phyloP scores from a whole-genome alignment of 2,888 invertebrate genomes.

The Limnephilus lunatus region DNA sequence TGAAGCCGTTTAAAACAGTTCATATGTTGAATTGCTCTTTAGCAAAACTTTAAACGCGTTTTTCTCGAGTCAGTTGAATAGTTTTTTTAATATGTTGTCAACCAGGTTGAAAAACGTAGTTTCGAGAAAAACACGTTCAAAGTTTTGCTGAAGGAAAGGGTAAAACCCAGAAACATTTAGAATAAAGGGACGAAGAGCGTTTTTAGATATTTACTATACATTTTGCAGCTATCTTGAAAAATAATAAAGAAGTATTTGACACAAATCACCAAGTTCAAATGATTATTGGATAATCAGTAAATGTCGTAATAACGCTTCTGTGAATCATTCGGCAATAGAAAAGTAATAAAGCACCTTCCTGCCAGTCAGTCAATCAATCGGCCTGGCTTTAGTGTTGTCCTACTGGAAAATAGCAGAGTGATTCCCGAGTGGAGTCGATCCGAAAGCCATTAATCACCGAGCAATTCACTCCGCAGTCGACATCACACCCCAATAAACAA shows the following conservation, averaged over 20 bases:
- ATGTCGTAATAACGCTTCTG: neutral
- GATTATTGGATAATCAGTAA: neutral
- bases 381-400: neutral
- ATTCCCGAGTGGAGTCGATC: conserved; percentile 9
- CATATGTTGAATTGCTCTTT: too few relatives aligned
- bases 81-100: too few relatives aligned
- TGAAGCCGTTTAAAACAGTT: too few relatives aligned
- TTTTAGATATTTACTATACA: too few relatives aligned
- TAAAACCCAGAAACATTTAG: too few relatives aligned
- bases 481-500: neutral
- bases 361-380: conserved; percentile 17
- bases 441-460: neutral
- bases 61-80: too few relatives aligned
- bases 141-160: too few relatives aligned
- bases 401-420: neutral
- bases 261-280: neutral
- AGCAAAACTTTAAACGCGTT: too few relatives aligned
- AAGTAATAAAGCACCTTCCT: neutral
- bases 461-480: neutral
- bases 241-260: neutral
- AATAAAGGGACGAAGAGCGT: too few relatives aligned
- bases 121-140: too few relatives aligned
- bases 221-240: neutral
- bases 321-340: neutral
- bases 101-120: too few relatives aligned